Conservation (phyloP, 2,888 invertebrate species). For the Meteorus colon region DNA sequence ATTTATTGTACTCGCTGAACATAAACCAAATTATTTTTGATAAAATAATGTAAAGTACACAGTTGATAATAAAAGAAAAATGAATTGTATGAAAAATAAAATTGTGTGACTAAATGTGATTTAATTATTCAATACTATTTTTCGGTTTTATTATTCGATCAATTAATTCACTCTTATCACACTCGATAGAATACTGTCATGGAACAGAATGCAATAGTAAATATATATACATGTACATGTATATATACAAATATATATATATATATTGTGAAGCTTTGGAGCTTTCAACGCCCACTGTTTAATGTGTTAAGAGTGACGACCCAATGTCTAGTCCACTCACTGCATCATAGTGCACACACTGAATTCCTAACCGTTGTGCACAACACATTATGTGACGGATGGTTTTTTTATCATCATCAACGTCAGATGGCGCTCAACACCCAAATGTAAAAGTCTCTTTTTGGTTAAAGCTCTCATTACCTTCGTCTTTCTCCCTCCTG, state of each 20-base stretch:
- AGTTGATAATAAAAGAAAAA: too few species aligned
- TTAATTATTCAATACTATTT: background rate
- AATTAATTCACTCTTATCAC: background rate
- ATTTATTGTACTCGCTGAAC: too few species aligned
- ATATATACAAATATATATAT: background rate
- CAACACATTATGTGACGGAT: background rate
- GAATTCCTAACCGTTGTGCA: background rate
- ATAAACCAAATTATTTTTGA: too few species aligned
- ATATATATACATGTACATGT: background rate
- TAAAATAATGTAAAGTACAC: too few species aligned
- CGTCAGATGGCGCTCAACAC: background rate
- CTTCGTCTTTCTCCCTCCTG: too few species aligned
- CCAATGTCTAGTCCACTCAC: constrained; percentile 46
- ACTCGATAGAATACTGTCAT: background rate
- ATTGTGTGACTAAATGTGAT: background rate
- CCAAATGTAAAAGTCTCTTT: constrained; percentile 11
- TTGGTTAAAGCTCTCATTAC: constrained; percentile 31
- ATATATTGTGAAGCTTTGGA: constrained; percentile 1
- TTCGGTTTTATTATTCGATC: background rate
- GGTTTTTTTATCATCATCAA: background rate
- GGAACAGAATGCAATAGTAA: background rate
- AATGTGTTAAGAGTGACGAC: constrained; percentile 5
- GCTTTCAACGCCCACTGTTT: constrained; percentile 23
- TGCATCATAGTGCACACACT: constrained; percentile 49
- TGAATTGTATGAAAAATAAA: background rate